Conservation (phyloP, 2,797 vertebrate species). For the Mustela erminea region DNA sequence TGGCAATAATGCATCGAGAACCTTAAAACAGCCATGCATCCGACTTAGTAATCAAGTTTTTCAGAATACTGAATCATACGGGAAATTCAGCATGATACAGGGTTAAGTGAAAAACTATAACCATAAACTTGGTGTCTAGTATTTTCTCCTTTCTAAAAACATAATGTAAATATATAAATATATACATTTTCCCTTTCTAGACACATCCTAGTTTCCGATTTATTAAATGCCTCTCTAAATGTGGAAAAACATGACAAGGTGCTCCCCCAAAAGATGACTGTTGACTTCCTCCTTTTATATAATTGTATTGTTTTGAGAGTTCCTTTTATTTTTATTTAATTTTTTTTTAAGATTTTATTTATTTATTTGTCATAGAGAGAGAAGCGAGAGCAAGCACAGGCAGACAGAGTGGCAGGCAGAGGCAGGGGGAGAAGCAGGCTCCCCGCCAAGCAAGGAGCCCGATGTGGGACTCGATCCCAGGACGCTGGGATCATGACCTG, state of each 20-base stretch:
- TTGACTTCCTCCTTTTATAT: neutral
- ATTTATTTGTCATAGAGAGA: too few species aligned
- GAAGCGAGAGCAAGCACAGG: too few species aligned
- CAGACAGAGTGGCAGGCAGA: too few species aligned
- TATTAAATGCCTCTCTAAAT: slow-evolving; percentile 25
- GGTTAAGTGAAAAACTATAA: neutral
- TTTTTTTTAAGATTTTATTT: too few species aligned
- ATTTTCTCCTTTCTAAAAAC: neutral
- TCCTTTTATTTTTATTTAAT: too few species aligned
- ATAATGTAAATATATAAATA: neutral
- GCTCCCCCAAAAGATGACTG: neutral
- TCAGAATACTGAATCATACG: neutral
- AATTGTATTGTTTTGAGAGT: neutral
- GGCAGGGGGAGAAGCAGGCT: too few species aligned
- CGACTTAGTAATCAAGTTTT: neutral
- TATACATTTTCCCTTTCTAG: neutral
- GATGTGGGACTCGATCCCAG: too few species aligned
- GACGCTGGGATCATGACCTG: too few species aligned
- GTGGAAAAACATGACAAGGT: neutral
- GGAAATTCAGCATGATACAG: slow-evolving; percentile 16
- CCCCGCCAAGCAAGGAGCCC: too few species aligned
- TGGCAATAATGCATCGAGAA: neutral
- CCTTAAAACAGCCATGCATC: neutral
- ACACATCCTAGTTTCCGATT: neutral
- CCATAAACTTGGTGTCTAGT: neutral